phyloP scores from a whole-genome alignment of 2,888 invertebrate genomes.

The Eupithecia vulgata region DNA sequence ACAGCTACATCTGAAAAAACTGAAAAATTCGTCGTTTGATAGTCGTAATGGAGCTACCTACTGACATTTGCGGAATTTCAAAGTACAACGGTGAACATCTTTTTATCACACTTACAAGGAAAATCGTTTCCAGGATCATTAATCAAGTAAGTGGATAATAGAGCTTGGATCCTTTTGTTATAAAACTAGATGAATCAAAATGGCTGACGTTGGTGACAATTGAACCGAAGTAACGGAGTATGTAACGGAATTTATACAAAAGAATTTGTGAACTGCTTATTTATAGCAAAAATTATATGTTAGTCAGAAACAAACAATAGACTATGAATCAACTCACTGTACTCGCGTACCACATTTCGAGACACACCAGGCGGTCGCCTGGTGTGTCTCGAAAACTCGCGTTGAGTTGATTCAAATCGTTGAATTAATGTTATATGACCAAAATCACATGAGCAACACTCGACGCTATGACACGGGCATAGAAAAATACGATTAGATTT shows the following conservation, averaged over 20 bases:
- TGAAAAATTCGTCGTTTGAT: neutral
- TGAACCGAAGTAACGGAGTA: conserved; percentile 3
- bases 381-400: too few relatives aligned
- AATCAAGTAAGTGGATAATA: conserved; percentile 11
- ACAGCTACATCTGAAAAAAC: neutral
- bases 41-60: neutral
- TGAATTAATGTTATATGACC: too few relatives aligned
- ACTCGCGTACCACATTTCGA: too few relatives aligned
- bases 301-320: too few relatives aligned
- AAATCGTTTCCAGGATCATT: conserved; percentile 16
- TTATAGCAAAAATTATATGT: too few relatives aligned
- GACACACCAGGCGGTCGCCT: too few relatives aligned
- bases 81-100: conserved; percentile 11
- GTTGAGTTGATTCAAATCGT: too few relatives aligned
- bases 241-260: neutral
- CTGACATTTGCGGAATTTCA: conserved; percentile 11
- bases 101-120: conserved; percentile 12
- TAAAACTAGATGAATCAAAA: neutral
- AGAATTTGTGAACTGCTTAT: too few relatives aligned
- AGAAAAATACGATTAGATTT: too few relatives aligned
- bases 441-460: too few relatives aligned
- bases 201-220: conserved; percentile 2
- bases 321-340: too few relatives aligned
- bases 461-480: too few relatives aligned
- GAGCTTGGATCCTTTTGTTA: conserved; percentile 8